Conservation (phyloP, 2,888 invertebrate genomes). For the Caenorhabditis wallacei region DNA sequence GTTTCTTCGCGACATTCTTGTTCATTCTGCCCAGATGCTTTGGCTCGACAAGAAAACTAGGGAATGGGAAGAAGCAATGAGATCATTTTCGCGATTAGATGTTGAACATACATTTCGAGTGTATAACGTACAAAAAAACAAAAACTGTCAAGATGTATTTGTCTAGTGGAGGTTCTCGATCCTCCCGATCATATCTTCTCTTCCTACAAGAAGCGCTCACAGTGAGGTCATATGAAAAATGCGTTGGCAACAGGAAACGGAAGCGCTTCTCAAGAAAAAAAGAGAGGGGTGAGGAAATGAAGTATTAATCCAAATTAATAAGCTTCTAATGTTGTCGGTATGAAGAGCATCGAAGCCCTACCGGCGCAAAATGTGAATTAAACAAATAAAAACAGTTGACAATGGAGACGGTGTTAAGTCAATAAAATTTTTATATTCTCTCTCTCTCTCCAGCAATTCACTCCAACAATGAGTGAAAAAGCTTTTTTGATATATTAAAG, state of each 20-base stretch:
- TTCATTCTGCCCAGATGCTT: conserved; percentile 22
- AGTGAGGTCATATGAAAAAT: conserved; percentile 34
- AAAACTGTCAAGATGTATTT: conserved; percentile 59
- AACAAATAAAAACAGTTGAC: conserved; percentile 69
- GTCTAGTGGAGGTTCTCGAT: conserved; percentile 26
- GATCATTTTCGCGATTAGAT: conserved; percentile 17
- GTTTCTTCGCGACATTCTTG: conserved; percentile 29
- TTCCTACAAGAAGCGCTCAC: conserved; percentile 30
- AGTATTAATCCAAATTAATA: conserved; percentile 62
- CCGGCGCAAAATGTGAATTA: conserved; percentile 58
- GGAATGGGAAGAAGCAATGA: conserved; percentile 24
- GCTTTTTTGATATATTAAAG: conserved; percentile 54
- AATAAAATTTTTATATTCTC: conserved; percentile 64
- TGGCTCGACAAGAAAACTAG: conserved; percentile 22
- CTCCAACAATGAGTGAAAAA: conserved; percentile 33
- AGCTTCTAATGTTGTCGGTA: conserved; percentile 50
- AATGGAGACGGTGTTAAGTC: conserved; percentile 61
- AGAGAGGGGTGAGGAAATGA: conserved; percentile 18
- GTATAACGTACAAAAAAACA: conserved; percentile 43
- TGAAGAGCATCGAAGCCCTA: conserved; percentile 55
- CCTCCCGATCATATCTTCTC: conserved; percentile 31
- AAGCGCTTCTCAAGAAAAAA: conserved; percentile 14
- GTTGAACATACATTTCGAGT: conserved; percentile 22
- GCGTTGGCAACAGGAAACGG: conserved; percentile 48
- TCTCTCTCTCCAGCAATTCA: conserved; percentile 51